A percentile compares a stretch with the other conserved stretches of the same genome.
phyloP scores from a whole-genome alignment of 2,888 invertebrate species.

The Mamestra brassicae region DNA sequence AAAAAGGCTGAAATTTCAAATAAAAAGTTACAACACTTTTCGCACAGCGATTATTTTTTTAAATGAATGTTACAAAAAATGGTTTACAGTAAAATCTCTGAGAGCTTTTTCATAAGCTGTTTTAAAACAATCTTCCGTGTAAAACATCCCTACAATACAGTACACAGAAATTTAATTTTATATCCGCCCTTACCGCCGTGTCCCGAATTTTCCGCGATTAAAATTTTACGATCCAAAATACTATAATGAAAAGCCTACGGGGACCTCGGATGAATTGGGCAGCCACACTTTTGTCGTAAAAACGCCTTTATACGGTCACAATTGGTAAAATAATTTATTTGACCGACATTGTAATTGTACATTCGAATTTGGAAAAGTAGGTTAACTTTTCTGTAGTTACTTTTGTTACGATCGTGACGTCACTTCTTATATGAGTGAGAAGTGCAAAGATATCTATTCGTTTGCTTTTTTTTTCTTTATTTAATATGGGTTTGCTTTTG shows the following conservation, averaged over 20 bases:
- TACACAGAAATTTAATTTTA: conserved; percentile 63
- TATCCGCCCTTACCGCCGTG: conserved; percentile 50
- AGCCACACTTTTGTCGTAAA: conserved; percentile 69
- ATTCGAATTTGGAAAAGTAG: conserved; percentile 23
- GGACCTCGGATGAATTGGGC: conserved; percentile 61
- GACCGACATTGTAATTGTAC: conserved; percentile 37
- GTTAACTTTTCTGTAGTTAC: conserved; percentile 19
- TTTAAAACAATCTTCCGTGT: conserved; percentile 35
- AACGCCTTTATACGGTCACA: conserved; percentile 66
- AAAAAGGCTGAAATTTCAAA: conserved; percentile 42
- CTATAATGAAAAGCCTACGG: conserved; percentile 64
- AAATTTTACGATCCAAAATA: conserved; percentile 67
- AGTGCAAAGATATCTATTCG: not conserved
- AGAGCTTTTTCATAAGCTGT: conserved; percentile 25
- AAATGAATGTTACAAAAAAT: conserved; percentile 6
- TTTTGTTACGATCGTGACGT: not conserved
- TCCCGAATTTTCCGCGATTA: conserved; percentile 65
- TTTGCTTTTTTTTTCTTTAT: not conserved
- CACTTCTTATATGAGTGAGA: too few relatives aligned
- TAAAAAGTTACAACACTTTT: conserved; percentile 52
- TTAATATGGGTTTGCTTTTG: too few relatives aligned
- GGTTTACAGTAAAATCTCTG: conserved; percentile 11
- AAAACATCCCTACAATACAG: conserved; percentile 35
- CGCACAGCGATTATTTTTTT: conserved; percentile 4
- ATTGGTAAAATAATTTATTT: conserved; percentile 63